Conservation (phyloP, 23 tunicate species). For the Clavelina lepadiformis region DNA sequence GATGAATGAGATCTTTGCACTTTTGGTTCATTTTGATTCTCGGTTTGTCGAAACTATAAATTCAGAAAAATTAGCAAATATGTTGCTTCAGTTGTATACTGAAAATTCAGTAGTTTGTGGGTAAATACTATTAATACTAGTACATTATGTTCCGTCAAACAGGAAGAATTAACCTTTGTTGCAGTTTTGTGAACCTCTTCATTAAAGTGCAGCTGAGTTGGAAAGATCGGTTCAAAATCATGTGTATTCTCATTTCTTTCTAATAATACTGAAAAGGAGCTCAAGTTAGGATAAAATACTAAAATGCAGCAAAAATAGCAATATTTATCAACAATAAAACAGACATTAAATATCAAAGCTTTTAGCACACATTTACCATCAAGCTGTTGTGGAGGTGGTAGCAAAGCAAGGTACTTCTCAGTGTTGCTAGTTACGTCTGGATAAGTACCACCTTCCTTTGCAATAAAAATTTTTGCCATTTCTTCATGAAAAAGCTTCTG, state of each 20-base stretch:
- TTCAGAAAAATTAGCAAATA: not conserved
- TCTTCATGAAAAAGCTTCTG: constrained; percentile 48
- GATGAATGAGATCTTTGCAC: not conserved
- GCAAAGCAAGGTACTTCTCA: constrained; percentile 57
- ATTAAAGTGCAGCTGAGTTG: constrained; percentile 47
- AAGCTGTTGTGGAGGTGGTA: constrained; percentile 65
- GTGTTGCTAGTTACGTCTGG: constrained; percentile 36
- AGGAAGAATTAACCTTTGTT: no score
- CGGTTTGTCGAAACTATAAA: not conserved
- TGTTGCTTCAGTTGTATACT: not conserved
- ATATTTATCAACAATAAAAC: not conserved
- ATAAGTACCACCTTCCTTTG: constrained; percentile 15
- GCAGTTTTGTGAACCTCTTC: not conserved
- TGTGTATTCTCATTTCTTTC: constrained; percentile 18
- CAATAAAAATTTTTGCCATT: constrained; percentile 7
- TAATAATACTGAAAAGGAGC: constrained; percentile 22
- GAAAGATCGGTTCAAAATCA: constrained; percentile 62
- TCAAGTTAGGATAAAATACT: not conserved
- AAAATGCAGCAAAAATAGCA: not conserved
- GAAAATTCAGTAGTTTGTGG: not conserved
- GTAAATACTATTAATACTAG: not conserved
- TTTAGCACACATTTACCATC: constrained; percentile 21
- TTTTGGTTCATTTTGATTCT: not conserved
- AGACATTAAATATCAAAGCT: not conserved
- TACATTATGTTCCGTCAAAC: no score